Percentiles rank a stretch among this genome's conserved stretches.
phyloP scores from a whole-genome alignment of 2,113 vertebrate genomes.

The Sialia sialis region DNA sequence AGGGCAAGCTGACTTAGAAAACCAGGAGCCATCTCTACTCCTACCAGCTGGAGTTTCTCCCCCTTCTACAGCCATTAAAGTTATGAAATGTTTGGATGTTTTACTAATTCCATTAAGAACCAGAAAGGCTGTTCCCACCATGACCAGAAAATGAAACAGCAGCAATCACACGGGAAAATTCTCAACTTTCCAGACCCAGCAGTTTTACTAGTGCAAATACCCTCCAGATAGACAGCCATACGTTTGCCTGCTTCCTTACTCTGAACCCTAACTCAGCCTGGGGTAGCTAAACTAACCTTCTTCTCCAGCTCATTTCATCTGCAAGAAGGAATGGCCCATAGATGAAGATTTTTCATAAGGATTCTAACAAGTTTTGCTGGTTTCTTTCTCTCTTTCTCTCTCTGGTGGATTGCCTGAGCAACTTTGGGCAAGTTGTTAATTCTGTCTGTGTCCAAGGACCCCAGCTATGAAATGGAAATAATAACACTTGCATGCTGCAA shows the following conservation, averaged over 20 bases:
- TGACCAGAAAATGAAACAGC: conserved; percentile 52
- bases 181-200: conserved; percentile 46
- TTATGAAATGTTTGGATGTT: conserved; percentile 58
- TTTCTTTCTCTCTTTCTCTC: neutral
- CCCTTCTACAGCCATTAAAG: conserved; percentile 45
- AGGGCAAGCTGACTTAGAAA: conserved; percentile 11
- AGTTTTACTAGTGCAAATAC: conserved; percentile 34
- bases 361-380: fast-evolving
- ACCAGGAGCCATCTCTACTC: conserved; percentile 4
- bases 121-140: conserved; percentile 60
- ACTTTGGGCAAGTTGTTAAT: neutral
- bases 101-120: conserved; percentile 61
- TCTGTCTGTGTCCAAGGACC: neutral
- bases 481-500: neutral
- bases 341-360: neutral
- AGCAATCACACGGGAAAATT: conserved; percentile 59
- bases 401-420: neutral
- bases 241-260: neutral
- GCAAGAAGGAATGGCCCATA: neutral
- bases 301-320: neutral
- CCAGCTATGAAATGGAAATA: neutral
- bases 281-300: neutral
- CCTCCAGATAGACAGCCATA: conserved; percentile 2
- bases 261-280: neutral
- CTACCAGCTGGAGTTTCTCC: conserved; percentile 57